Evolutionary conservation across 2,888 invertebrate species (phyloP), one percentile per base, ranked within the genome.

Genomic region (Stenurella melanura): DNA sequence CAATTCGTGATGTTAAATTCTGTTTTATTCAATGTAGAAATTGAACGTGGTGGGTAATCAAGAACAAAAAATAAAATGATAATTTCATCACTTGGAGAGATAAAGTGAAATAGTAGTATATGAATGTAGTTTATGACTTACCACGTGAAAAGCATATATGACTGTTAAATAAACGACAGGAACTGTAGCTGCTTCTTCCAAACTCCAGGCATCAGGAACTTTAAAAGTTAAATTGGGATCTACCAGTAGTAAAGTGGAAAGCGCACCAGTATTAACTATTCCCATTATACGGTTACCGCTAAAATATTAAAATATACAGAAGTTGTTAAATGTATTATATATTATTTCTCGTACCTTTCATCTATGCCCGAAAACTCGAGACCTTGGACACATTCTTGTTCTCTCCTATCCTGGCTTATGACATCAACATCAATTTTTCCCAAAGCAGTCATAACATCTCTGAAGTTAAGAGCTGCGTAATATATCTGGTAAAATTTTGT

Each of bases 361-460:
- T 57, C 38, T 54, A 34, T 34, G 21, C 95, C 95, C 3, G 92
- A 91, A 80, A 92, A 91, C 82, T 95, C 95, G 78, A 94, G 92
- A 0, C 95, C 95, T 79, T 93, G 90, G 0, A 93, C 91, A 81
- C 92, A 92, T 80, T 93, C 93, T 81, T 95, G 93, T 11, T 91
- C 90, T 30, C 92, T 86, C 15, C 94, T 90, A 0, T 91, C 91
- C 54, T 92, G 91, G 0, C 95, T 95, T 0, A 96, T 93, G 0
- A 95, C 93, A 87, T 98, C 97, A 0, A 94, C 93, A 4, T 95
- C 93, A 9, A 98, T 92, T 85, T 96, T 96, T 1, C 97, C 98
- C 0, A 96, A 96, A 0, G 97, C 96, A 0, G 96, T 91, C 98
- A 98, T 98, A 0, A 98, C 91, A 88, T 98, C 98, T 85, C 96